Evolutionary conservation across 1,140 invertebrate species (phyloP).

Genomic region (Drosophila mayri): DNA sequence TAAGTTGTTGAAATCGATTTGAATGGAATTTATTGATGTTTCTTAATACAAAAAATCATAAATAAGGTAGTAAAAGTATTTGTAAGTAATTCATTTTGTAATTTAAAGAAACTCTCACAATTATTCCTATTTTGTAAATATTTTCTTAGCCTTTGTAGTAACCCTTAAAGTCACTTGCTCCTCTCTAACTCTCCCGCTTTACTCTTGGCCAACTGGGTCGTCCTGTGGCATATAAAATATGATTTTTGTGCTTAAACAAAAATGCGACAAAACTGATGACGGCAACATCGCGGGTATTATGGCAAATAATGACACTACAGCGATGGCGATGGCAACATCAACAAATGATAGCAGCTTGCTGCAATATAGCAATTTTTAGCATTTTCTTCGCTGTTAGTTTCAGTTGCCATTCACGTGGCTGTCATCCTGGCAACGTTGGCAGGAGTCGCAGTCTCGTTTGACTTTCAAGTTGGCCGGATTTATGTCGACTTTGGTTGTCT

Average conservation of each 20-base stretch:
- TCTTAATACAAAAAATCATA: too few relatives aligned
- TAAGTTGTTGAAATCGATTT: not conserved
- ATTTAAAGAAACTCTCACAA: not conserved
- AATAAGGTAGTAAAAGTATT: too few relatives aligned
- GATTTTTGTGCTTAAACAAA: conserved; percentile 64
- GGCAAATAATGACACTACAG: conserved; percentile 72
- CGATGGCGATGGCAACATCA: conserved; percentile 37
- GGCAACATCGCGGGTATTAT: conserved; percentile 68
- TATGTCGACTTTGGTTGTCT: conserved; percentile 52
- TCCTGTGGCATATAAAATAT: conserved; percentile 65
- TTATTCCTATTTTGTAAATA: not conserved
- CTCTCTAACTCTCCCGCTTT: conserved; percentile 5
- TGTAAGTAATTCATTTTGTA: too few relatives aligned
- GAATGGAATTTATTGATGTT: too few relatives aligned
- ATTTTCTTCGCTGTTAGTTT: conserved; percentile 25
- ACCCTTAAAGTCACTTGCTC: not conserved
- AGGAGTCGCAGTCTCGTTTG: conserved; percentile 62
- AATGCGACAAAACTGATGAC: conserved; percentile 80
- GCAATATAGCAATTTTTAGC: conserved; percentile 56
- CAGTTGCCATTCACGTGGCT: conserved; percentile 17
- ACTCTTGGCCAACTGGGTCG: conserved; percentile 37
- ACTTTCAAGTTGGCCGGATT: conserved; percentile 68
- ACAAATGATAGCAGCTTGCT: conserved; percentile 65
- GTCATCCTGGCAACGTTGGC: conserved; percentile 34
- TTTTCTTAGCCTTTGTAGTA: not conserved